Evolutionary conservation across 2,113 vertebrate genomes (phyloP).

Genomic region (Mormoops blainvillei): DNA sequence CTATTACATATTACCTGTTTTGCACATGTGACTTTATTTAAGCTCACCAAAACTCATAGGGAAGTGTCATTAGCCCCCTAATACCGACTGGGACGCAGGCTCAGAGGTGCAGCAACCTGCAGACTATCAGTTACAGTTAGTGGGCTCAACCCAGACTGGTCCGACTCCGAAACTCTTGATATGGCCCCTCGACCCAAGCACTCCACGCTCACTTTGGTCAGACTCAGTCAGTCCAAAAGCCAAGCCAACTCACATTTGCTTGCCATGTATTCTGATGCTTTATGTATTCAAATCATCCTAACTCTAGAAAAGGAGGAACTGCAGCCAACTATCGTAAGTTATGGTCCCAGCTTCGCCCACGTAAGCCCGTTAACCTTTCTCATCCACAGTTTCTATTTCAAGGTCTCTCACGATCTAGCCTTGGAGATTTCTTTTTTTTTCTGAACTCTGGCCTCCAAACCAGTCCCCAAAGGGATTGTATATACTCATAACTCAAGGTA

Average conservation of each 20-base stretch:
- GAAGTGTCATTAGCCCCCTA: not conserved
- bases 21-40: not conserved
- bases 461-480: not conserved
- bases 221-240: not conserved
- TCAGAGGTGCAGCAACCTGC: not conserved
- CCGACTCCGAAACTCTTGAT: not conserved
- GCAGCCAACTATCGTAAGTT: not conserved
- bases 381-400: not conserved
- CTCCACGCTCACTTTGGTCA: not conserved
- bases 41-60: not conserved
- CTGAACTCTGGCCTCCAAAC: not conserved
- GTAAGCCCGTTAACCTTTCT: not conserved
- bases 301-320: not conserved
- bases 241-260: not conserved
- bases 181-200: accelerated
- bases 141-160: not conserved
- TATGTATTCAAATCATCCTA: not conserved
- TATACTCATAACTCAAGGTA: not conserved
- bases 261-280: not conserved
- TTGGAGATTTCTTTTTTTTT: not conserved
- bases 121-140: not conserved
- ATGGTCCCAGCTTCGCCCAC: not conserved
- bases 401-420: not conserved
- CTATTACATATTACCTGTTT: not conserved
- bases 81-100: not conserved